Conservation (phyloP, 2,797 vertebrate species). For the Sebastes oblongus region DNA sequence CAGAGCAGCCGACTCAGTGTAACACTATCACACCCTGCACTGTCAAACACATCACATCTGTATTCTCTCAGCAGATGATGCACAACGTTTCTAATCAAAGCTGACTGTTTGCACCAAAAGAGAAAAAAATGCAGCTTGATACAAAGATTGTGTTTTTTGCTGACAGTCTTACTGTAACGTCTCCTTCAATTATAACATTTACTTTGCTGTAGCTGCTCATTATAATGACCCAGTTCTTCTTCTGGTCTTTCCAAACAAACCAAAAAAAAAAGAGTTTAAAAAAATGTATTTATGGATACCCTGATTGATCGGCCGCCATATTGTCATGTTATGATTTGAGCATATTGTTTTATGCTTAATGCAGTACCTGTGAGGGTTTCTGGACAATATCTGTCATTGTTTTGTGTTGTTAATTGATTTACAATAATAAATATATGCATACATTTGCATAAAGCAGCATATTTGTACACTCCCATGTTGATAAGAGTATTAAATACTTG, state of each 20-base stretch:
- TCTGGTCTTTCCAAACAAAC: background rate
- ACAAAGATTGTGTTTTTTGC: background rate
- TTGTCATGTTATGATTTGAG: too few species aligned
- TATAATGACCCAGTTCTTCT: background rate
- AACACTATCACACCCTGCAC: constrained; percentile 35
- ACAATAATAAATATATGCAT: too few species aligned
- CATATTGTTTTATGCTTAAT: too few species aligned
- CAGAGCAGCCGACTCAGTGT: constrained; percentile 13
- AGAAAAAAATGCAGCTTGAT: background rate
- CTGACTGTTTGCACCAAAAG: background rate
- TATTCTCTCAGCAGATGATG: background rate
- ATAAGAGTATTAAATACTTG: too few species aligned
- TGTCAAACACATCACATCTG: constrained; percentile 26
- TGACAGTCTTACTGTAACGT: background rate
- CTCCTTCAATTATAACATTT: background rate
- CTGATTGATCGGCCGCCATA: rapidly evolving
- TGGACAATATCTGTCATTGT: too few species aligned
- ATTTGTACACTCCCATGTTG: too few species aligned
- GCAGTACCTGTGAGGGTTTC: too few species aligned
- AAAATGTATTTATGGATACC: too few species aligned
- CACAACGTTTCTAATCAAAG: background rate
- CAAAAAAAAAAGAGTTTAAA: background rate
- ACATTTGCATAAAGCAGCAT: too few species aligned
- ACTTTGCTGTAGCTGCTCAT: background rate
- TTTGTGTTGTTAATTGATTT: too few species aligned